Base-by-base conservation (phyloP, 2,888 invertebrate species). In the Trisateles emortualis region DNA sequence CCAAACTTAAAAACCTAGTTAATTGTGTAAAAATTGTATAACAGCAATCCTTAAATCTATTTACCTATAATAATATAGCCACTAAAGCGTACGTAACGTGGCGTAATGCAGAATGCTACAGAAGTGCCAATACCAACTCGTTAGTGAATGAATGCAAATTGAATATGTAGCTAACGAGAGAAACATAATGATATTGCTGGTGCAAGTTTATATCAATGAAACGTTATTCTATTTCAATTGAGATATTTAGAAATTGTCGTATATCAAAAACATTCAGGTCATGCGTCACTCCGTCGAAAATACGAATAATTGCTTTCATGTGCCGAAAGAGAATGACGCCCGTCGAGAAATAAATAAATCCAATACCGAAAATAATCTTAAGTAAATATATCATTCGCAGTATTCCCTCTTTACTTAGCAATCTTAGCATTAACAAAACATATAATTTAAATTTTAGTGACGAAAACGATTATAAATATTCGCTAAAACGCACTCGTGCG, bases 381-480 rank as follows among this genome's bases (percentile, higher is more conserved):
- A 69, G 81, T 86, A 88, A 90, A 90, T 88, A 91, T 81, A 78
- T 86, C 76, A 79, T 78, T 82, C 80, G 64, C 77, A 75, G 72
- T 78, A 77, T 74, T 79, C 78, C 73, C 63, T 83, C 86, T 85
- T 88, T 81, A 84, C 84, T 87, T 86, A 82, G 83, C 82, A 78
- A 81, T 85, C 84, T 87, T 86, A 82, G 83, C 82, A 78, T 81
- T 85, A 87, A 80, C 83, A 87, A 86, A 89, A 88, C 79, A 87
- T 81, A 87, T 81, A 87, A 83, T 77, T 81, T 79, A 68, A 62
- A 80, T 83, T 61, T 62, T 73, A 82, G 83, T 86, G 90, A 88
- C 89, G 86, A 88, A 85, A 84, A 74, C 72, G 84, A 84, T 86
- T 88, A 88, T 87, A 88, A 87, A 88, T 88, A 88, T 84, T 84